phyloP scores from a whole-genome alignment of 2,113 vertebrate species.

The Cryptomyrus ogoouensis region DNA sequence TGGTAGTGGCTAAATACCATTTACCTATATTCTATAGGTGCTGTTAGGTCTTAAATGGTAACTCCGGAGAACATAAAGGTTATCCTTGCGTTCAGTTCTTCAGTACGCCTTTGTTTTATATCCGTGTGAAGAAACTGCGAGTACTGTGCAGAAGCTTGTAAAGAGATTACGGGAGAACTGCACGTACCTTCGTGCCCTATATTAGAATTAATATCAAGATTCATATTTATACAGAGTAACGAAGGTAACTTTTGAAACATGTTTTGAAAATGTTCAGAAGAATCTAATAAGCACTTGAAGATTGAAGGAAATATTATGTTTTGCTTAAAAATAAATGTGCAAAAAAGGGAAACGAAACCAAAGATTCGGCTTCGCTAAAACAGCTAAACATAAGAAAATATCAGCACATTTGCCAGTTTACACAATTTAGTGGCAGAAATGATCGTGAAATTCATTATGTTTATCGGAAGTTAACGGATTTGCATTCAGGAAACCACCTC shows the following conservation, averaged over 20 bases:
- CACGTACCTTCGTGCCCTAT: neutral
- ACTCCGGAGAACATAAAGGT: neutral
- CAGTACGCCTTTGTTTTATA: neutral
- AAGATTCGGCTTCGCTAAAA: neutral
- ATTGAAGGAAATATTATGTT: neutral
- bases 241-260: neutral
- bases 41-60: neutral
- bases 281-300: neutral
- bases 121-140: neutral
- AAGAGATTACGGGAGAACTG: neutral
- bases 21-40: neutral
- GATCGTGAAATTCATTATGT: neutral
- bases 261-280: neutral
- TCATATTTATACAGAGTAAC: neutral
- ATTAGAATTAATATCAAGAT: neutral
- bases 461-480: neutral
- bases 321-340: neutral
- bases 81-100: neutral
- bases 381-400: neutral
- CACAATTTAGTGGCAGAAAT: neutral
- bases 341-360: neutral
- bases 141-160: neutral
- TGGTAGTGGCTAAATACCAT: neutral
- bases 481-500: neutral
- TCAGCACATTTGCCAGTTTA: neutral